Evolutionary conservation across 2,888 invertebrate species (phyloP).

Genomic region (Nephrotoma appendiculata): DNA sequence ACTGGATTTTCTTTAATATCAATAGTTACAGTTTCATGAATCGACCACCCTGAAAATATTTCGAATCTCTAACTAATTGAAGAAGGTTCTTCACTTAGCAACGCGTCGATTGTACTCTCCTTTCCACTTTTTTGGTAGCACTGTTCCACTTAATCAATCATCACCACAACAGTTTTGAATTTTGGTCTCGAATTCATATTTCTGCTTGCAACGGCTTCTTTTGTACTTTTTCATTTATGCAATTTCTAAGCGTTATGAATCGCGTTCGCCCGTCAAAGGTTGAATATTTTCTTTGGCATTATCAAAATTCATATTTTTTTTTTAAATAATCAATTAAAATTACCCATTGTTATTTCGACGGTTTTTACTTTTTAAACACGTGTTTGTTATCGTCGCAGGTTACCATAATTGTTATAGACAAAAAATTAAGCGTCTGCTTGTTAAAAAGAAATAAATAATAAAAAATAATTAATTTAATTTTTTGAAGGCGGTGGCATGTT

Average conservation of each 20-base stretch:
- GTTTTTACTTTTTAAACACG: no score
- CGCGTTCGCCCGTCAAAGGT: conserved; percentile 77
- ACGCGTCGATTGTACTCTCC: conserved; percentile 60
- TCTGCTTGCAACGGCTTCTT: conserved; percentile 42
- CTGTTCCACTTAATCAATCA: conserved; percentile 83
- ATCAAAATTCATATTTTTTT: conserved; percentile 46
- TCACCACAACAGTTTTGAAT: conserved; percentile 68
- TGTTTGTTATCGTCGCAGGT: no score
- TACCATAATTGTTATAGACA: no score
- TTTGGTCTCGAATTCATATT: conserved; percentile 56
- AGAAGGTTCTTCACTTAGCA: conserved; percentile 67
- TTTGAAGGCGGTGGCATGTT: no score
- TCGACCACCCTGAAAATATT: conserved; percentile 74
- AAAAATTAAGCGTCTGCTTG: no score
- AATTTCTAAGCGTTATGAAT: conserved; percentile 59
- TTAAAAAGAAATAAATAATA: no score
- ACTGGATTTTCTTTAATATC: conserved; percentile 50
- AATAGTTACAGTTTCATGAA: conserved; percentile 71
- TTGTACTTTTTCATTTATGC: conserved; percentile 40
- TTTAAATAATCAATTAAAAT: no score
- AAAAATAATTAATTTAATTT: no score
- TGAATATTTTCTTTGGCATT: conserved; percentile 89
- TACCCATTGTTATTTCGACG: no score
- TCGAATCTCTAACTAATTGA: conserved; percentile 60
- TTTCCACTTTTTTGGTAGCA: conserved; percentile 80